These are phyloP conservation scores for Formica aserva DNA, from an alignment of 2,888 invertebrate genomes.

Conservation along the genomic window DNA sequence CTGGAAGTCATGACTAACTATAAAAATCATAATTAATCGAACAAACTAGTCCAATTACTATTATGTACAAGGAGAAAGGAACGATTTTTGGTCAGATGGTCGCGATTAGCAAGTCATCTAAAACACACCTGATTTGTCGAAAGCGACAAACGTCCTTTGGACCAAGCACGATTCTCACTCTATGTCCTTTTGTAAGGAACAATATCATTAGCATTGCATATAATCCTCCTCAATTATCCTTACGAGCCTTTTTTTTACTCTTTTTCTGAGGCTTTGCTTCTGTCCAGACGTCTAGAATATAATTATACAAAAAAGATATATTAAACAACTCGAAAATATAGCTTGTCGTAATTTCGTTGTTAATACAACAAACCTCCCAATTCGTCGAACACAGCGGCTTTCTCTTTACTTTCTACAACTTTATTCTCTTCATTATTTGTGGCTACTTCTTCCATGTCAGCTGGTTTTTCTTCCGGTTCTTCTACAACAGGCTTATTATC, in stretches of 20 bases:
- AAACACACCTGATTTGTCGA: constrained; percentile 75
- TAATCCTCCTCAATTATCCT: constrained; percentile 88
- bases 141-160: constrained; percentile 69
- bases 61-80: constrained; percentile 76
- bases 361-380: constrained; percentile 85
- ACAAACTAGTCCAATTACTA: constrained; percentile 68
- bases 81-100: constrained; percentile 74
- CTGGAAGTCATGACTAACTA: constrained; percentile 60
- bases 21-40: constrained; percentile 64
- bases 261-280: constrained; percentile 92
- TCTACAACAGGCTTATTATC: constrained; percentile 76
- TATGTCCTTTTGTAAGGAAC: constrained; percentile 64
- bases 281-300: constrained; percentile 90
- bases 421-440: constrained; percentile 49
- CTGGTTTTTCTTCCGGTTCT: constrained; percentile 71
- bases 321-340: neutral
- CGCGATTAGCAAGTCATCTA: constrained; percentile 68
- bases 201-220: constrained; percentile 58
- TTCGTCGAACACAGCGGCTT: constrained; percentile 87
- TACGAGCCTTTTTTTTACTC: constrained; percentile 92
- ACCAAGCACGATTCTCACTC: constrained; percentile 71
- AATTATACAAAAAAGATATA: constrained; percentile 4
- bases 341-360: neutral
- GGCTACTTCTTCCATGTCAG: constrained; percentile 66
- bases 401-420: constrained; percentile 76